Base-by-base conservation (phyloP, 2,113 vertebrate genomes). In the Lepus europaeus region DNA sequence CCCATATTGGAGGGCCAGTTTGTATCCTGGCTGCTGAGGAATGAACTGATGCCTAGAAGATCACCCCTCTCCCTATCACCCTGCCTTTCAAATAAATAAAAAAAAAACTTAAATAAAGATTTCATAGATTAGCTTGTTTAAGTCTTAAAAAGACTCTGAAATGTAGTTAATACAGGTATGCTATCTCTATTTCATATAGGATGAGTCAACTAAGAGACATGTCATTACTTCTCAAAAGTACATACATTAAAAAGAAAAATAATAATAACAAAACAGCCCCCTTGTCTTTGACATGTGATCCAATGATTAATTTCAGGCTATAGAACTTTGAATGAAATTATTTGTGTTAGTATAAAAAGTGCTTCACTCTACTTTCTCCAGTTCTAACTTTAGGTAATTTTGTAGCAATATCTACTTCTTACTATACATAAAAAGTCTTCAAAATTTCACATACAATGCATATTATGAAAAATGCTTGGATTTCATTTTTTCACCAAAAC, bases 121-220 rank as follows among this genome's bases (percentile, higher is more conserved):
- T 92, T 70, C 66, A 79, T 82, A 64, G 86, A 70, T 91, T 94
- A 69, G 90, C 51, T 90, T 86, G 12, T 59, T 88, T 89, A 51
- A 87, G 23, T 9, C 29, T 84, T 68, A 68, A 5, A 94, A 93
- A 39, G 84, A 89, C 25, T 79, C 36, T 63, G 20, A 94, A 45
- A 76, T 7, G 81, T 16, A 72, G 33, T 64, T 89, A 89, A 89
- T 91, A 76, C 14, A 73, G 3, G 25, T 66, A 9, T 85, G 36
- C 23, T 80, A 66, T 33, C 27, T 73, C 36, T 14, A 82, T 83
- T 95, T 93, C 19, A 51, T 51, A 91, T 59, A 84, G 87, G 53
- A 90, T 76, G 27, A 72, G 13, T 68, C 61, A 70, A 70, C 31
- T 83, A 61, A 87, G 45, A 80, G 31, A 94, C 83, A 70, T 92